Conservation (phyloP, 2,113 vertebrate species). For the Pelecanus crispus region DNA sequence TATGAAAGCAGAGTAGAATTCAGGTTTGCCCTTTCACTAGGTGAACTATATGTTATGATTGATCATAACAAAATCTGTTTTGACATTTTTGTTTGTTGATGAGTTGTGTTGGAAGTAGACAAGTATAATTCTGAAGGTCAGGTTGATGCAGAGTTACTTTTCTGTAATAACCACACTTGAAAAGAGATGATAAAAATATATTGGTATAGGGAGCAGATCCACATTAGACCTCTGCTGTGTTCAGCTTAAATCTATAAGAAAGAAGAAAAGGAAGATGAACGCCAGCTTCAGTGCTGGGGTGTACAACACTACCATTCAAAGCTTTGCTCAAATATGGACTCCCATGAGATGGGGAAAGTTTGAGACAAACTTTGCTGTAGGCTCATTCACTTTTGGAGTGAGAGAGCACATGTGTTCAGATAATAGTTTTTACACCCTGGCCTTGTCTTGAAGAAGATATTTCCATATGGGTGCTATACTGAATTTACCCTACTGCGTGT, state of each 20-base stretch:
- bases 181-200: not conserved
- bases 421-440: not conserved
- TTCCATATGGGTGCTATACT: not conserved
- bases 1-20: not conserved
- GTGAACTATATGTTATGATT: not conserved
- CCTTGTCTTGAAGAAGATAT: not conserved
- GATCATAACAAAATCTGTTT: not conserved
- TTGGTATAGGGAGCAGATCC: not conserved
- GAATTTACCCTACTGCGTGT: not conserved
- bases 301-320: rapidly evolving
- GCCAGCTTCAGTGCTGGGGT: not conserved
- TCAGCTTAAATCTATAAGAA: not conserved
- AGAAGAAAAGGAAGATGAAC: not conserved
- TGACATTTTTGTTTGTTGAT: not conserved
- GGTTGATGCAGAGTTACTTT: not conserved
- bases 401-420: not conserved
- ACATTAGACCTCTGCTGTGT: not conserved
- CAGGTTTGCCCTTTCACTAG: not conserved
- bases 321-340: not conserved
- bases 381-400: not conserved
- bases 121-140: not conserved
- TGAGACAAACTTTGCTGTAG: not conserved
- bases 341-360: not conserved
- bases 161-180: not conserved
- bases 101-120: not conserved